These are phyloP conservation scores for Ricordea florida DNA, from an alignment of 92 coral and sea anemone genomes.

Conservation along the genomic window DNA sequence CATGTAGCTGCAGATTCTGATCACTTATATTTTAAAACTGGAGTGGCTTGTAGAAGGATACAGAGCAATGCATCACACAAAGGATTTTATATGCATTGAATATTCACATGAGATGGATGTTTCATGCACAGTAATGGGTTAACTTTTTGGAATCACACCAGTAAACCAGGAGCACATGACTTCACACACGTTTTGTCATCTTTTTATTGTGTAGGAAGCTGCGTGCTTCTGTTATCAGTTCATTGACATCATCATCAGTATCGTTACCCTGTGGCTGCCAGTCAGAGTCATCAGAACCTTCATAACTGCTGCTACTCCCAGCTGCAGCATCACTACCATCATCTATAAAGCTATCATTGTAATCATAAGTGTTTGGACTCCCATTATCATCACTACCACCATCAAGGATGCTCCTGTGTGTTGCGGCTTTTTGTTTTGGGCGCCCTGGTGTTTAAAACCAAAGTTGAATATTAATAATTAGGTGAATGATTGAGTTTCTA, in stretches of 20 bases:
- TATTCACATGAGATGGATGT: too few species aligned
- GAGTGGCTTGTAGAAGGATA: too few species aligned
- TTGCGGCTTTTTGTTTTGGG: neutral
- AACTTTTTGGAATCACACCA: too few species aligned
- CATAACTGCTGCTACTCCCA: slow-evolving; percentile 69
- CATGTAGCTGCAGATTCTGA: too few species aligned
- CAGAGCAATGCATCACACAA: too few species aligned
- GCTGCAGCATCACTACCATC: slow-evolving; percentile 51
- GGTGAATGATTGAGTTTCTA: too few species aligned
- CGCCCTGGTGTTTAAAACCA: neutral
- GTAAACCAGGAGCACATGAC: too few species aligned
- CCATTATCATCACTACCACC: slow-evolving; percentile 67
- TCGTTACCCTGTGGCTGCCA: slow-evolving; percentile 79
- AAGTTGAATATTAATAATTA: too few species aligned
- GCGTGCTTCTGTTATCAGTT: slow-evolving; percentile 86
- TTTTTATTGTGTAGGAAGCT: slow-evolving; percentile 86
- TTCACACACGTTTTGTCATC: slow-evolving; percentile 78
- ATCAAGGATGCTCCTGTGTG: slow-evolving; percentile 41
- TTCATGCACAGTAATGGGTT: too few species aligned
- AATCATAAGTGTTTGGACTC: slow-evolving; percentile 71
- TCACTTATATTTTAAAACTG: too few species aligned
- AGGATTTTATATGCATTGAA: too few species aligned
- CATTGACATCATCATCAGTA: slow-evolving; percentile 75
- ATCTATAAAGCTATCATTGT: slow-evolving; percentile 73
- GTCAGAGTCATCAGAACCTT: slow-evolving; percentile 85